Base-by-base conservation (phyloP, 2,888 invertebrate species). In the Dolichopus griseipennis region DNA sequence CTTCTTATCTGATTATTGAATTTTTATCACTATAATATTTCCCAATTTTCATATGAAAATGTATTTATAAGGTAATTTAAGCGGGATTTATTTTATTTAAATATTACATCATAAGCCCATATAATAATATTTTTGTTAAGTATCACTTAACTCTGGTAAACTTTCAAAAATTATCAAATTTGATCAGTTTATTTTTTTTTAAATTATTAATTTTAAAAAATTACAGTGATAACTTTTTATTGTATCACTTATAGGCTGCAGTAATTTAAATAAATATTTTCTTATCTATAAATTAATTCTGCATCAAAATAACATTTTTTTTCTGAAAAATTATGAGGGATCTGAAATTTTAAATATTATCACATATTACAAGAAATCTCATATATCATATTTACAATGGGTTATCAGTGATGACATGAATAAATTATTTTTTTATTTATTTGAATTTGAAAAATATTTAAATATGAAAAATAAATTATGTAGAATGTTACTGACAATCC, bases 341-440 rank as follows among this genome's bases (percentile, higher is more conserved):
- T 52, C 18, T 7, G 2, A 52, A 43, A 15, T 12, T 52, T 52
- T 52, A 18, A 52, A 18, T 52, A 52, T 52, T 52, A 52, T 52
- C 1, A 52, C 52, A 52, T 37, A 37, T 37, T 12, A 9, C 52
- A 18, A 52, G 18, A 52, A 52, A 52, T 52, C 6, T n/a, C 52
- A n/a, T 52, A 52, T 52, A 52, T 52, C 52, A 52, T 52, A 52
- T 52, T 52, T 18, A 52, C 52, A 52, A 6, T 52, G 52, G 52
- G 52, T 52, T 52, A 52, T 52, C 52, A 6, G 52, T 52, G 52
- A 52, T 52, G 52, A 52, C 52, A 52, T 52, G 52, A 52, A 52
- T 52, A 52, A 52, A 52, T 52, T 52, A 52, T 52, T 41, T 5
- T 41, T 41, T 41, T 41, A 12, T 41, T 41, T 18, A 15, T 52